These are phyloP conservation scores for Zeugodacus cucurbitae DNA, from an alignment of 1,140 invertebrate genomes.

Conservation along the genomic window DNA sequence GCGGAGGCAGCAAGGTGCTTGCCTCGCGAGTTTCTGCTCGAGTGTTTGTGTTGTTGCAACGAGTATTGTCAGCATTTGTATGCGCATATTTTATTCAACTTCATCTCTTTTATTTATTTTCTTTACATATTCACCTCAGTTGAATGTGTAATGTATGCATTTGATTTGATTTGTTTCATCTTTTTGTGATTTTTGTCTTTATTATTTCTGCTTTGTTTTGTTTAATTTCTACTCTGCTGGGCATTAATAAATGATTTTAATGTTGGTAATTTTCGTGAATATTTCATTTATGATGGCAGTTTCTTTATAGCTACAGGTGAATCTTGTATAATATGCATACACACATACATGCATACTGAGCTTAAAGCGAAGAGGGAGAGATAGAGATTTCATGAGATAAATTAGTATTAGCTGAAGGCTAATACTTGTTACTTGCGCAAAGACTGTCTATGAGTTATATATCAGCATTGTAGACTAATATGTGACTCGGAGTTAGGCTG, in stretches of 20 bases:
- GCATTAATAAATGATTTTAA: slow-evolving; percentile 27
- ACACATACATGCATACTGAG: not conserved
- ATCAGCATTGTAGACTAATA: not conserved
- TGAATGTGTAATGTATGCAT: not conserved
- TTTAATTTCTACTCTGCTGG: not conserved
- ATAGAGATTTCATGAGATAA: not conserved
- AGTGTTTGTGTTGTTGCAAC: not conserved
- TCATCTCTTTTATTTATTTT: not conserved
- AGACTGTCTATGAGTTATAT: not conserved
- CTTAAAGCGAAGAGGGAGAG: too few relatives aligned
- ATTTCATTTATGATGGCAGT: not conserved
- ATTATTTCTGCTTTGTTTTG: not conserved
- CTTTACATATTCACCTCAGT: not conserved
- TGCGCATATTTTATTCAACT: slow-evolving; percentile 16
- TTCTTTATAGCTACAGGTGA: not conserved
- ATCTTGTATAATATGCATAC: not conserved
- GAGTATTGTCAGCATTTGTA: not conserved
- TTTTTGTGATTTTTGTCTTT: not conserved
- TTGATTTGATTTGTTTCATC: not conserved
- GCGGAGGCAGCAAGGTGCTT: not conserved
- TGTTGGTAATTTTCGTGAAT: not conserved
- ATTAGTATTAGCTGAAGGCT: not conserved
- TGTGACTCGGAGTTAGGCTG: not conserved
- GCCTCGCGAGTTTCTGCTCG: not conserved
- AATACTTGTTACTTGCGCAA: not conserved